Evolutionary conservation across 2,113 vertebrate genomes (phyloP).

Genomic region (Gymnarchus niloticus): DNA sequence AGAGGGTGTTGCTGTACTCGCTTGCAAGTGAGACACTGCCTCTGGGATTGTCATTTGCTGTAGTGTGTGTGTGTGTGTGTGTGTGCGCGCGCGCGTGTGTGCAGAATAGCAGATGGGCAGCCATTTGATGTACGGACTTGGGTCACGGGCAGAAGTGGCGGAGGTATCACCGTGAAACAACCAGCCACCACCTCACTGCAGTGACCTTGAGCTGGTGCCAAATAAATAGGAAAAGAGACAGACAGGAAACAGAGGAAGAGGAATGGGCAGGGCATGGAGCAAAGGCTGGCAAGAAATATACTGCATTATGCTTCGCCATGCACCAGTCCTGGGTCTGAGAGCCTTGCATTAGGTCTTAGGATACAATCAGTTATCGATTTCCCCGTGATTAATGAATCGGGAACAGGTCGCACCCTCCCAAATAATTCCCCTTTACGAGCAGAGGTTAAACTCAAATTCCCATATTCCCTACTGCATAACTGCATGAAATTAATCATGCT

Average conservation of each 20-base stretch:
- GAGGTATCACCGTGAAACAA: neutral
- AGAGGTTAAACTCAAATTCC: neutral
- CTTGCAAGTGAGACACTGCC: conserved; percentile 6
- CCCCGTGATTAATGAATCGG: neutral
- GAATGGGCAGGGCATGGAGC: conserved; percentile 24
- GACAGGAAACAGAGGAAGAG: neutral
- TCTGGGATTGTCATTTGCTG: conserved; percentile 1
- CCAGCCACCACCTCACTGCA: neutral
- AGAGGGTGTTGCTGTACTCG: neutral
- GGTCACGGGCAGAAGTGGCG: neutral
- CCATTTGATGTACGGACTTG: neutral
- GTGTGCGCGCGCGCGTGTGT: neutral
- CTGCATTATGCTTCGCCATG: conserved; percentile 58
- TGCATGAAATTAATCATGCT: neutral
- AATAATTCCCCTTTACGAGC: neutral
- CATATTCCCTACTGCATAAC: neutral
- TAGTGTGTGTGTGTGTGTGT: neutral
- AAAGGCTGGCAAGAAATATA: conserved; percentile 43
- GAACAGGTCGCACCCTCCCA: neutral
- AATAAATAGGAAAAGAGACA: conserved; percentile 4
- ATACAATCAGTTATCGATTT: conserved; percentile 4
- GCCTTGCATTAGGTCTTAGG: neutral
- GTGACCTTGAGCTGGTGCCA: conserved; percentile 26
- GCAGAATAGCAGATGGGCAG: neutral
- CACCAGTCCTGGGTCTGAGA: neutral